These are phyloP conservation scores for Enteromius fasciolatus DNA, from an alignment of 2,797 vertebrate genomes.

Conservation along the genomic window DNA sequence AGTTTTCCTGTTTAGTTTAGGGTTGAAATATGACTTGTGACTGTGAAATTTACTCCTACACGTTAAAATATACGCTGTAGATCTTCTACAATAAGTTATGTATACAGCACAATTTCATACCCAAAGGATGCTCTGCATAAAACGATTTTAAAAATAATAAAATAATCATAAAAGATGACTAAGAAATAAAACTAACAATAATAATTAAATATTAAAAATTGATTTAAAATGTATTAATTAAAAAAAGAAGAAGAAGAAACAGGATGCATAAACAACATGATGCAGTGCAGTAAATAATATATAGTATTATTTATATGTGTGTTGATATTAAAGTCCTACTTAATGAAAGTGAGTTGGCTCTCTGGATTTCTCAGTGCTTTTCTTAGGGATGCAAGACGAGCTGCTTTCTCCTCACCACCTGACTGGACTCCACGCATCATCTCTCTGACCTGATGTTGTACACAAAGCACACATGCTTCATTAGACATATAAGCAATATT, in stretches of 20 bases:
- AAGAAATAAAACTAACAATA: background rate
- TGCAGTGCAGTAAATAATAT: background rate
- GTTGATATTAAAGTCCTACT: constrained; percentile 70
- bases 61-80: background rate
- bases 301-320: too few relatives aligned
- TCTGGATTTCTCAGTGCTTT: constrained; percentile 79
- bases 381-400: constrained; percentile 75
- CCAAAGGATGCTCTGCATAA: background rate
- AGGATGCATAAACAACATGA: background rate
- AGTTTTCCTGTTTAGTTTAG: background rate
- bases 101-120: background rate
- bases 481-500: background rate
- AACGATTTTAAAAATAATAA: background rate
- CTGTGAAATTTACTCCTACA: background rate
- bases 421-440: constrained; percentile 79
- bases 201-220: background rate
- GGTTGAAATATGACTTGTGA: background rate
- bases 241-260: background rate
- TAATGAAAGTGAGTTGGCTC: constrained; percentile 84
- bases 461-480: background rate
- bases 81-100: background rate
- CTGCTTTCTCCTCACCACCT: constrained; percentile 76
- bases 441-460: constrained; percentile 71
- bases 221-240: background rate
- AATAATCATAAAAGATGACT: background rate